Conservation (phyloP, 2,113 vertebrate genomes). For the Notarius lentiginosus region DNA sequence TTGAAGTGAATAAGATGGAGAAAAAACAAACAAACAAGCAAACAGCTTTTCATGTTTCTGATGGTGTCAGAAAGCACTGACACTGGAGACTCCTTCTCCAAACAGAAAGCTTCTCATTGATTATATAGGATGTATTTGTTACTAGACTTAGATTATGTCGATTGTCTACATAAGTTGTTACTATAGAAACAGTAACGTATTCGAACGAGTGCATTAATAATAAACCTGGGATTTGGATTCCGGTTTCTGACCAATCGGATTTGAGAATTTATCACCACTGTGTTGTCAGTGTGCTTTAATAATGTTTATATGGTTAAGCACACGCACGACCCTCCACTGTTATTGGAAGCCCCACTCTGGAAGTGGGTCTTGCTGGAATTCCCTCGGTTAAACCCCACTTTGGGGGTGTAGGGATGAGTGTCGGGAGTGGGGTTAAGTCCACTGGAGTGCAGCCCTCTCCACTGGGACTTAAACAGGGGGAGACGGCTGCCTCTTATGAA, state of each 20-base stretch:
- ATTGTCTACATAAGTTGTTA: not conserved
- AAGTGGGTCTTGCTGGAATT: slow-evolving; percentile 29
- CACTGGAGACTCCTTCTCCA: not conserved
- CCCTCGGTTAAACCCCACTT: slow-evolving; percentile 10
- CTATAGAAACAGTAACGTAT: not conserved
- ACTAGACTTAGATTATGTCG: not conserved
- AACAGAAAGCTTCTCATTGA: not conserved
- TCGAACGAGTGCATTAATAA: not conserved
- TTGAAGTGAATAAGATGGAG: no score
- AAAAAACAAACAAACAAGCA: no score
- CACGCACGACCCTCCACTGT: not conserved
- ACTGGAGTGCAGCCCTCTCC: slow-evolving; percentile 59
- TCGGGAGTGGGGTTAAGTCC: slow-evolving; percentile 53
- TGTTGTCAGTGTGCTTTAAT: not conserved
- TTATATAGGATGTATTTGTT: not conserved
- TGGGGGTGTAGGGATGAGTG: slow-evolving; percentile 31
- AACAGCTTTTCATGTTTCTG: no score
- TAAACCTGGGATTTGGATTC: not conserved
- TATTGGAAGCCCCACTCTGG: not conserved
- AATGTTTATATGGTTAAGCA: not conserved
- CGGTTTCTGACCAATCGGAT: not conserved
- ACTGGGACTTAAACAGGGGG: slow-evolving; percentile 57
- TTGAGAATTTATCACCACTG: not conserved
- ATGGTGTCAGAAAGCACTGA: not conserved
- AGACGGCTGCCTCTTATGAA: slow-evolving; percentile 60